These are phyloP conservation scores for Sclerodermus sp. DNA, from an alignment of 2,888 invertebrate species.

Conservation along the genomic window DNA sequence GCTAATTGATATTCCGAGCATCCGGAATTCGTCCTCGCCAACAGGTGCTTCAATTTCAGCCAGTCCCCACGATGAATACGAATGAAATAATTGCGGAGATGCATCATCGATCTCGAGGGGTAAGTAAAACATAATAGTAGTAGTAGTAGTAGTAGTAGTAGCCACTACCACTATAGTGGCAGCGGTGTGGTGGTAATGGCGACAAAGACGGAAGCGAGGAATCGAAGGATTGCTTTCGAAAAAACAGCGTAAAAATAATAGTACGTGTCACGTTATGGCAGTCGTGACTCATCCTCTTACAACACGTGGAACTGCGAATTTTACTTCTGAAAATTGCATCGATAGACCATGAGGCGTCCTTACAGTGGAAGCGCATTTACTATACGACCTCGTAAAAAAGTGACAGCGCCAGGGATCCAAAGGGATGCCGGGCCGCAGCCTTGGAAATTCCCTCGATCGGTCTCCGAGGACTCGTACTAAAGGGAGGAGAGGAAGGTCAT, in stretches of 20 bases:
- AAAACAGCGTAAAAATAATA: too few relatives aligned
- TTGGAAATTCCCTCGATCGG: background rate
- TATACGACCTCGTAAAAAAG: conserved; percentile 2
- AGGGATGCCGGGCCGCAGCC: background rate
- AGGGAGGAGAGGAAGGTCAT: too few relatives aligned
- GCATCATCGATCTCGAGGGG: too few relatives aligned
- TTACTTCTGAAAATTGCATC: conserved; percentile 2
- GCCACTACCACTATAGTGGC: too few relatives aligned
- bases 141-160: too few relatives aligned
- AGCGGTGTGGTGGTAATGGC: too few relatives aligned
- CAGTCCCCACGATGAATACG: too few relatives aligned
- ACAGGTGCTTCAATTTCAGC: conserved; percentile 29
- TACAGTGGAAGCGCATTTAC: background rate
- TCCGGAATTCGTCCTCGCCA: conserved; percentile 33
- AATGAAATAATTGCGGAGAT: too few relatives aligned
- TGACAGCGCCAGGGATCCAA: background rate
- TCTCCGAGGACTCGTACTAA: background rate
- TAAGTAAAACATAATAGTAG: too few relatives aligned
- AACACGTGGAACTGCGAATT: background rate
- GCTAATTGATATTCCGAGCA: conserved; percentile 48
- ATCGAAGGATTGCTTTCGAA: too few relatives aligned
- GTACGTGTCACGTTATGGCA: conserved; percentile 4
- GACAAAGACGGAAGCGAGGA: too few relatives aligned
- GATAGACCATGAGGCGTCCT: background rate
- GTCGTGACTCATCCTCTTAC: background rate